Conservation (phyloP, 2,888 invertebrate genomes). For the Sphinx pinastri region DNA sequence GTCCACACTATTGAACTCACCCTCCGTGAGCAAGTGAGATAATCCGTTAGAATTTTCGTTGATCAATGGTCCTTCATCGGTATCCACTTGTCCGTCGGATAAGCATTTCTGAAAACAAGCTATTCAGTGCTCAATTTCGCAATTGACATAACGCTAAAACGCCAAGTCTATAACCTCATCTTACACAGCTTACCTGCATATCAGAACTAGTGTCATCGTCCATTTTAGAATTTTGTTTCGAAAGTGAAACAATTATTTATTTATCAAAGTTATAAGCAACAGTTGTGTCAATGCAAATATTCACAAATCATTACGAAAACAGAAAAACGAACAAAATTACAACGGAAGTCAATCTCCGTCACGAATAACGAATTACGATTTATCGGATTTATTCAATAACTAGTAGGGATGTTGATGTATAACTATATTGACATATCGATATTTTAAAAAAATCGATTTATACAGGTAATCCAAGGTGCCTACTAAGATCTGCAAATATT, state of each 20-base stretch:
- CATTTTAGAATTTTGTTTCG: slow-evolving; percentile 40
- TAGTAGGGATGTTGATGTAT: too few relatives aligned
- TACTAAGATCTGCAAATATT: too few relatives aligned
- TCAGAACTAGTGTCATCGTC: slow-evolving; percentile 72
- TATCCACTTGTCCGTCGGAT: slow-evolving; percentile 73
- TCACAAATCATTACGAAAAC: neutral
- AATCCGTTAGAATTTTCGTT: slow-evolving; percentile 78
- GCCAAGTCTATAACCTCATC: slow-evolving; percentile 42
- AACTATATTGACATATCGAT: too few relatives aligned
- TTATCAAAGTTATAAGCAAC: neutral
- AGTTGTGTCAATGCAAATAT: neutral
- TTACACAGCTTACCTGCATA: slow-evolving; percentile 62
- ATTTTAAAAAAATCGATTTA: too few relatives aligned
- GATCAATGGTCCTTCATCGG: slow-evolving; percentile 75
- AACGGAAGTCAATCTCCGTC: neutral
- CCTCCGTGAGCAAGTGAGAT: slow-evolving; percentile 75
- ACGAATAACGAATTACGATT: too few relatives aligned
- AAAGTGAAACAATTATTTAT: neutral
- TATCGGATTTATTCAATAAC: too few relatives aligned
- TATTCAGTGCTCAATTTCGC: neutral
- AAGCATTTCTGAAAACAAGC: slow-evolving; percentile 66
- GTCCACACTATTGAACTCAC: slow-evolving; percentile 77
- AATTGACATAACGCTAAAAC: neutral
- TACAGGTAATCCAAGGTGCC: too few relatives aligned
- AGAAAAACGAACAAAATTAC: neutral